Evolutionary conservation across 1,140 invertebrate species (phyloP), one percentile per base, ranked within the genome.

Genomic region (Globodera ellingtonae): DNA sequence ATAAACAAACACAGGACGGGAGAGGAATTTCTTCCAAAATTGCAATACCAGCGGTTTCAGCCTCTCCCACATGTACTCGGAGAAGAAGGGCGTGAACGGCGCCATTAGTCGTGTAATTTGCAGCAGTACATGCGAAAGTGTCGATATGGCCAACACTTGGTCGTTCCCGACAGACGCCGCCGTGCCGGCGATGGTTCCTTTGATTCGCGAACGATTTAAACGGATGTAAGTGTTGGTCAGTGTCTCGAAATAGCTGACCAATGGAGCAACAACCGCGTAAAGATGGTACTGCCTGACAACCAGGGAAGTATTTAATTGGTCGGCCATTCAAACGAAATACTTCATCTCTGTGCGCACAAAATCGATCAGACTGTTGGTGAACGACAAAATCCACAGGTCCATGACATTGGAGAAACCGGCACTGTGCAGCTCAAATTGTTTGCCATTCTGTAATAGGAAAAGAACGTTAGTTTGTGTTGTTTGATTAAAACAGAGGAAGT

Each of bases 161-260:
- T 99, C 96, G 18, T 92, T 91, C 21, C 89, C 76, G 4, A 92
- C 91, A 84, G 56, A 65, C 8, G 47, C 72, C 6, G 9, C 18
- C 10, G 90, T 91, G 86, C 92, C 90, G 35, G 89, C 76, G 3
- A 92, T 91, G 84, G 78, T 65, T 10, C 69, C 90, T 90, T 93
- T 97, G 62, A 98, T 92, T 70, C 97, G 92, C 86, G 93, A 94
- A 74, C 97, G 92, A 89, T 99, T 99, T 93, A 98, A 95, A 78
- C 97, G 92, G 9, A 99, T 95, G 89, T 98, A 98, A 95, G 96
- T 98, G 89, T 99, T 99, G 6, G 96, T 98, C 4, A 99, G 92
- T 88, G 98, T 94, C 87, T 98, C 96, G 83, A 99, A 95, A 90
- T 96, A 99, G 89, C 96, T 96, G 0, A 98, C 94, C 15, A 99